These are phyloP conservation scores for Sycophaga agraensis DNA, from an alignment of 1,140 invertebrate species.

Conservation along the genomic window DNA sequence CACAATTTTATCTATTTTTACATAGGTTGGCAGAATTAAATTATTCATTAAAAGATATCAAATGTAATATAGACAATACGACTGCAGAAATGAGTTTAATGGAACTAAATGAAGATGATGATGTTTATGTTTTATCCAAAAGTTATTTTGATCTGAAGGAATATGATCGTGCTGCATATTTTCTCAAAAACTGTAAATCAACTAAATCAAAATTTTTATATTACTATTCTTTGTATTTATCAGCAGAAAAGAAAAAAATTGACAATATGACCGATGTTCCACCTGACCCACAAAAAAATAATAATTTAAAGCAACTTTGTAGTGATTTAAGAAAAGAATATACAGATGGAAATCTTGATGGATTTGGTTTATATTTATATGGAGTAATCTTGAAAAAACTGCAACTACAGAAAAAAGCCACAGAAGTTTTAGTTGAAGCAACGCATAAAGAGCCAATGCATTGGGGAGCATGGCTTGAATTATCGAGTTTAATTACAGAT, in stretches of 20 bases:
- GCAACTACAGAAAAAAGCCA: slow-evolving; percentile 73
- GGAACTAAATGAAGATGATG: slow-evolving; percentile 62
- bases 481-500: slow-evolving; percentile 83
- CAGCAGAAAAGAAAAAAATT: slow-evolving; percentile 83
- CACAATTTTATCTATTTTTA: neutral
- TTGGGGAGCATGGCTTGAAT: slow-evolving; percentile 92
- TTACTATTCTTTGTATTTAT: slow-evolving; percentile 83
- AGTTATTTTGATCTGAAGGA: slow-evolving; percentile 91
- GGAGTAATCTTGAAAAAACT: slow-evolving; percentile 89
- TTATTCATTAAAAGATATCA: slow-evolving; percentile 70
- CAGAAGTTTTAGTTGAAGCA: slow-evolving; percentile 77
- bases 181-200: slow-evolving; percentile 70
- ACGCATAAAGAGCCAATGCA: slow-evolving; percentile 78
- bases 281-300: slow-evolving; percentile 65
- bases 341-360: slow-evolving; percentile 72
- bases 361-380: slow-evolving; percentile 87
- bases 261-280: slow-evolving; percentile 79
- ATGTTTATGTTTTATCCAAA: slow-evolving; percentile 79
- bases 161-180: slow-evolving; percentile 87
- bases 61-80: slow-evolving; percentile 54
- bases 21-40: slow-evolving; percentile 79
- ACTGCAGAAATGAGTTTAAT: slow-evolving; percentile 46
- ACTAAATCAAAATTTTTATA: slow-evolving; percentile 76
- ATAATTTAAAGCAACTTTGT: slow-evolving; percentile 60
- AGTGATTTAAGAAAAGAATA: slow-evolving; percentile 63